These are phyloP conservation scores for Mastacembelus armatus DNA, from an alignment of 2,797 vertebrate species.

Conservation along the genomic window DNA sequence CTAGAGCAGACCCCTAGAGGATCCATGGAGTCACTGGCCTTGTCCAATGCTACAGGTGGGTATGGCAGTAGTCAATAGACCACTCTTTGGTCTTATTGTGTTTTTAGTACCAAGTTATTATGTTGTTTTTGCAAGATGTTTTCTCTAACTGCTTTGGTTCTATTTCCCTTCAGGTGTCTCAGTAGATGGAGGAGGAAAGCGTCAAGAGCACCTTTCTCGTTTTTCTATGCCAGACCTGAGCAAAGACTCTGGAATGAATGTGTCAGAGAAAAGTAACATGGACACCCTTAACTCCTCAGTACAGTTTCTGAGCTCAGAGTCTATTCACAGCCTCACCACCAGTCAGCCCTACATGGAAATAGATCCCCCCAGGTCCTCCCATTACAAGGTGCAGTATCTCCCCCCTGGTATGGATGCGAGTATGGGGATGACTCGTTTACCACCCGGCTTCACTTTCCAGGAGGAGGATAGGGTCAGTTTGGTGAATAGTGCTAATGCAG, in stretches of 20 bases:
- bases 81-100: neutral
- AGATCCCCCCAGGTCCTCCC: constrained; percentile 84
- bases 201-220: constrained; percentile 94
- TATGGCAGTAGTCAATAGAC: neutral
- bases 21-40: constrained; percentile 94
- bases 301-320: constrained; percentile 95
- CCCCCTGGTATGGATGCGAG: constrained; percentile 72
- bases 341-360: constrained; percentile 92
- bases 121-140: neutral
- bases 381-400: constrained; percentile 87
- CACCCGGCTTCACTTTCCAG: constrained; percentile 93
- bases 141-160: neutral
- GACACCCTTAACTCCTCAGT: constrained; percentile 92
- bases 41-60: constrained; percentile 94
- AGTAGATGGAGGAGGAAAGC: constrained; percentile 89
- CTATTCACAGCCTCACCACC: constrained; percentile 90
- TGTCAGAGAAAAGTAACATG: constrained; percentile 96
- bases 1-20: constrained; percentile 93
- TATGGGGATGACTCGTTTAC: constrained; percentile 76
- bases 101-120: neutral
- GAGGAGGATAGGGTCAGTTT: constrained; percentile 87
- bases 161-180: constrained; percentile 86
- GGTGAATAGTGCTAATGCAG: constrained; percentile 85
- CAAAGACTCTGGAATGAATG: constrained; percentile 98
- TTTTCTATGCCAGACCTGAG: constrained; percentile 99